These are phyloP conservation scores for Aethina tumida DNA, from an alignment of 1,140 invertebrate genomes.

Conservation along the genomic window DNA sequence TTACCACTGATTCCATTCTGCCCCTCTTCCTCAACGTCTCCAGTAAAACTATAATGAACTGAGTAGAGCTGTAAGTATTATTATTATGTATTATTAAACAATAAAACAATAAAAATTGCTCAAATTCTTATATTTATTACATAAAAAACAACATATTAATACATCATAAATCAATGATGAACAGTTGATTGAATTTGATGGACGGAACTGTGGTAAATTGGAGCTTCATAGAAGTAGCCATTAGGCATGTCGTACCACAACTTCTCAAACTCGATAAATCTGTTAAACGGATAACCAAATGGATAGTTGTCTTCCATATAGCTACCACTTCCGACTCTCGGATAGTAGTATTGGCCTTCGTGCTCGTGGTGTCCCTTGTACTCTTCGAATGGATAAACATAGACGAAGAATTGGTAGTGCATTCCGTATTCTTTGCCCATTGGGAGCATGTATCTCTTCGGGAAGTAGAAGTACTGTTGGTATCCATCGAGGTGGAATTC, in stretches of 20 bases:
- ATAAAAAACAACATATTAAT: no score
- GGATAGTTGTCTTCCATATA: slow-evolving; percentile 15
- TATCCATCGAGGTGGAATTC: slow-evolving; percentile 42
- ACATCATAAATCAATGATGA: no score
- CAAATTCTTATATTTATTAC: no score
- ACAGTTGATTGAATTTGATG: no score
- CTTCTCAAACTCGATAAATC: slow-evolving; percentile 32
- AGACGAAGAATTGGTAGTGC: slow-evolving; percentile 52
- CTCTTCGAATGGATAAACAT: slow-evolving; percentile 43
- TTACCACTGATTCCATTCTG: no score
- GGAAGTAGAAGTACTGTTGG: slow-evolving; percentile 36
- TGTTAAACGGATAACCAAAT: slow-evolving; percentile 39
- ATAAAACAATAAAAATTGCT: no score
- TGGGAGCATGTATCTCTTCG: slow-evolving; percentile 43
- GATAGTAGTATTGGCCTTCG: slow-evolving; percentile 18
- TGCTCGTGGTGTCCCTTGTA: slow-evolving; percentile 10
- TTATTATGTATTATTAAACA: no score
- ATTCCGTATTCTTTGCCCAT: slow-evolving; percentile 54
- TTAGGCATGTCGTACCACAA: slow-evolving; percentile 36
- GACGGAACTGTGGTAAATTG: slow-evolving; percentile 48
- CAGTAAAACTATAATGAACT: no score
- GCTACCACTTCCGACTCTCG: slow-evolving; percentile 38
- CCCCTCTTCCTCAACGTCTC: no score
- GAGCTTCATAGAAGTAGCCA: slow-evolving; percentile 35
- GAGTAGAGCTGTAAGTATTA: no score